phyloP scores from a whole-genome alignment of 1,140 invertebrate species.

The Trissolcus basalis region DNA sequence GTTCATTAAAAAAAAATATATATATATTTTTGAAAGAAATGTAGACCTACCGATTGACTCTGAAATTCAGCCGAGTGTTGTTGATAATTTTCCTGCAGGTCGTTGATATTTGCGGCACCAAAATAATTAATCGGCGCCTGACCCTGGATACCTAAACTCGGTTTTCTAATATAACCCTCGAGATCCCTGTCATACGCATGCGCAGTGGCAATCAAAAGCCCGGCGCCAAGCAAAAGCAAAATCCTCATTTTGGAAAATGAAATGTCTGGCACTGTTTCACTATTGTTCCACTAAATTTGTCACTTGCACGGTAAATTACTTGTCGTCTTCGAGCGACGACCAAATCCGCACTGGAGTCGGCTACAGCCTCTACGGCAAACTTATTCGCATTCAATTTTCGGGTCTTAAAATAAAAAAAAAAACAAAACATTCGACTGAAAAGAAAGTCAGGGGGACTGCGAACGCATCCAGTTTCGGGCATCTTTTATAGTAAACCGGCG shows the following conservation, averaged over 20 bases:
- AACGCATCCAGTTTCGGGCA: conserved; percentile 69
- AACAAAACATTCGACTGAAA: conserved; percentile 60
- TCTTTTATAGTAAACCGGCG: conserved; percentile 69
- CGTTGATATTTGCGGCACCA: conserved; percentile 21
- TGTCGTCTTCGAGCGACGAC: too few species aligned
- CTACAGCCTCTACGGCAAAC: too few species aligned
- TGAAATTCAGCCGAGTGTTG: conserved; percentile 1
- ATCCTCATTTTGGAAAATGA: conserved; percentile 53
- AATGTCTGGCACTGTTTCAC: too few species aligned
- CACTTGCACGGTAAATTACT: too few species aligned
- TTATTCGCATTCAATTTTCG: conserved; percentile 59
- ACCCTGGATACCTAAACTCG: conserved; percentile 15
- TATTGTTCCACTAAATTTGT: too few species aligned
- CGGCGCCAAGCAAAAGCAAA: conserved; percentile 51
- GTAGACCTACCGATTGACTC: background rate
- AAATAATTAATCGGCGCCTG: conserved; percentile 14
- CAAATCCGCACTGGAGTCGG: too few species aligned
- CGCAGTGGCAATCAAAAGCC: conserved; percentile 32
- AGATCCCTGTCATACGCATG: conserved; percentile 45
- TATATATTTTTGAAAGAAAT: too few species aligned
- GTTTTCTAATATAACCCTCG: conserved; percentile 58
- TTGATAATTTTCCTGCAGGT: conserved; percentile 21
- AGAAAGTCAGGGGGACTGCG: conserved; percentile 72
- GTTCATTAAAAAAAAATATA: too few species aligned
- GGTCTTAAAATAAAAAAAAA: conserved; percentile 54